A percentile compares a stretch with the other conserved stretches of the same genome.
Evolutionary conservation across 2,113 vertebrate genomes (phyloP).

Genomic region (Panthera uncia): DNA sequence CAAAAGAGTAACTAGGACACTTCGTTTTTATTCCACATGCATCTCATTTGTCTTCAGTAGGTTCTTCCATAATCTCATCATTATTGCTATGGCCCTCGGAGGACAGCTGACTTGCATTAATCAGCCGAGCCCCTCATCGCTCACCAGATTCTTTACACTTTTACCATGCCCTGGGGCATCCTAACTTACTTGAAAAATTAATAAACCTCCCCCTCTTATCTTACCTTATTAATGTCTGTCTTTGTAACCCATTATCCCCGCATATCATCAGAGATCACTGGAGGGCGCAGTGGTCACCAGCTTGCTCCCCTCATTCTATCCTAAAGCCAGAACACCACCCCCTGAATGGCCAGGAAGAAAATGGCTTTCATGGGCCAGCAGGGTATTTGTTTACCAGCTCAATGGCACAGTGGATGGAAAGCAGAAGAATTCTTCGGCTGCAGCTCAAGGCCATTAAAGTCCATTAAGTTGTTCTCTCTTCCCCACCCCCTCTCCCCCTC

Average conservation of each 20-base stretch:
- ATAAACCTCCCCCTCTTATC: slow-evolving; percentile 91
- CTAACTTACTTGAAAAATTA: slow-evolving; percentile 91
- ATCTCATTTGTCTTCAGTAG: slow-evolving; percentile 89
- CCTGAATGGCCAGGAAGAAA: slow-evolving; percentile 67
- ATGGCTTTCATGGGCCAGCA: slow-evolving; percentile 66
- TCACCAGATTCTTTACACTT: slow-evolving; percentile 89
- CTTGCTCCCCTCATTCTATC: slow-evolving; percentile 69
- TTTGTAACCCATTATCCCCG: slow-evolving; percentile 89
- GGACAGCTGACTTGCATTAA: slow-evolving; percentile 89
- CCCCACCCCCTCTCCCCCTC: not conserved
- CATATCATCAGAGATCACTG: slow-evolving; percentile 87
- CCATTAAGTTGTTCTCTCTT: slow-evolving; percentile 75
- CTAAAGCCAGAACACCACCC: slow-evolving; percentile 73
- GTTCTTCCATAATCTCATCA: slow-evolving; percentile 89
- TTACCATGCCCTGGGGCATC: slow-evolving; percentile 89
- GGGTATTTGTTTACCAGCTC: slow-evolving; percentile 73
- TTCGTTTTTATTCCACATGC: slow-evolving; percentile 88
- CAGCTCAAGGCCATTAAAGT: slow-evolving; percentile 69
- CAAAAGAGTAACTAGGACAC: slow-evolving; percentile 86
- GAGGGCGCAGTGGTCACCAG: slow-evolving; percentile 82
- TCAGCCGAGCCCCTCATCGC: slow-evolving; percentile 88
- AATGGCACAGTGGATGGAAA: slow-evolving; percentile 68
- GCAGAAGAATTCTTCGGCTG: slow-evolving; percentile 68
- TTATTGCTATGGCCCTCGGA: slow-evolving; percentile 88
- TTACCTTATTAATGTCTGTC: slow-evolving; percentile 91